Evolutionary conservation across 2,113 vertebrate genomes (phyloP).

Genomic region (Scopus umbretta): DNA sequence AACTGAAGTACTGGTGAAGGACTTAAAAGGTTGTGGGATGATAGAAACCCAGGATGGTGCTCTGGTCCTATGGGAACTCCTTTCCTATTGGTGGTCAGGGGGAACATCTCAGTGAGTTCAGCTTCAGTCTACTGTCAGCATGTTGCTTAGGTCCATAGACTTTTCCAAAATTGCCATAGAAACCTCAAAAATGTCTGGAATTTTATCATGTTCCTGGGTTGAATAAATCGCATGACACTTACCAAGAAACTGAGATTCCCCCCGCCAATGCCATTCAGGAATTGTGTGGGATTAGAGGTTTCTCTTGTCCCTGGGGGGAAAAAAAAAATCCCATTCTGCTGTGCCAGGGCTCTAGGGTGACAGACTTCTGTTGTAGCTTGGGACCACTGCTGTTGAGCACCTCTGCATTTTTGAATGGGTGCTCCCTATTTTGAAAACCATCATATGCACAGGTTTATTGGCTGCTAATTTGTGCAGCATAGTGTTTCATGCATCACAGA

Average conservation of each 20-base stretch:
- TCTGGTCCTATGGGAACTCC: background rate
- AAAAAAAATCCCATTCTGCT: rapidly evolving
- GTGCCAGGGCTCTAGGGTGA: background rate
- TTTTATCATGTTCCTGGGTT: background rate
- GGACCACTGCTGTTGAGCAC: background rate
- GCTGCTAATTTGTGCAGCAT: background rate
- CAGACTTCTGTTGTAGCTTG: background rate
- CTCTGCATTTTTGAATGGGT: background rate
- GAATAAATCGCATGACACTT: background rate
- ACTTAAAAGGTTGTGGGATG: background rate
- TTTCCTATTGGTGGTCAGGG: background rate
- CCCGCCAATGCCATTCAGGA: background rate
- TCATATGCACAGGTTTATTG: background rate
- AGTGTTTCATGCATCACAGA: background rate
- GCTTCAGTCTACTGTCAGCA: background rate
- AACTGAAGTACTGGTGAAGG: background rate
- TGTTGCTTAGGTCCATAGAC: background rate
- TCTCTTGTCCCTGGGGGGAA: background rate
- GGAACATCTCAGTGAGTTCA: background rate
- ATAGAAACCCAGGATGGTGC: background rate
- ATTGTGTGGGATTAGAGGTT: background rate
- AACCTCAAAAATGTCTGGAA: background rate
- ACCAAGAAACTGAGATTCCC: background rate
- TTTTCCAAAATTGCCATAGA: background rate
- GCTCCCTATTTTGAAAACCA: background rate